Percentiles rank a stretch among this genome's conserved stretches.
Evolutionary conservation across 2,113 vertebrate species (phyloP).

Genomic region (Bombycilla garrulus): DNA sequence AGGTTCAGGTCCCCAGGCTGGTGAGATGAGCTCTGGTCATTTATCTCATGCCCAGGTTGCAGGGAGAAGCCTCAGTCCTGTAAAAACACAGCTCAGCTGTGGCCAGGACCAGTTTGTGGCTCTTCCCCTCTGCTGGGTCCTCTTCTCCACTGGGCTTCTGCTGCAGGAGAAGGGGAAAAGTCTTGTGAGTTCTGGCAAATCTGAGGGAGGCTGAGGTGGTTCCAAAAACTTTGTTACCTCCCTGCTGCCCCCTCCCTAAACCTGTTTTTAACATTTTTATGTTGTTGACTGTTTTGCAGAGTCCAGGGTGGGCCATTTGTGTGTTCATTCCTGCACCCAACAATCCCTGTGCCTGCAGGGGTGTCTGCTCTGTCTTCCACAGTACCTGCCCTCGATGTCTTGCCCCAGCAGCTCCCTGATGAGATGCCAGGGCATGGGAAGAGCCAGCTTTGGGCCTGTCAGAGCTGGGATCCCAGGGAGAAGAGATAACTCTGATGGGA

Average conservation of each 20-base stretch:
- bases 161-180: not conserved
- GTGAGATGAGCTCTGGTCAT: not conserved
- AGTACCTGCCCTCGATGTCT: not conserved
- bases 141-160: not conserved
- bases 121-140: not conserved
- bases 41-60: not conserved
- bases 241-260: not conserved
- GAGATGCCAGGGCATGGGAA: not conserved
- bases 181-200: not conserved
- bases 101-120: not conserved
- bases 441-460: not conserved
- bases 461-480: not conserved
- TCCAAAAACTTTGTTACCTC: not conserved
- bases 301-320: too few species aligned
- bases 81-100: not conserved
- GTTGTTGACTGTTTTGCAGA: not conserved
- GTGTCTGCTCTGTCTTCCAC: not conserved
- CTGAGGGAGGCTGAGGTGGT: not conserved
- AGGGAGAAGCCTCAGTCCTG: not conserved
- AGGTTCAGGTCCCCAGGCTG: not conserved
- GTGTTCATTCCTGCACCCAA: not conserved
- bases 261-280: not conserved
- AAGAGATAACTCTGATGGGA: not conserved
- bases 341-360: not conserved
- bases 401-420: not conserved